Percentiles rank a stretch among this genome's conserved stretches.
phyloP scores from a whole-genome alignment of 2,113 vertebrate genomes.

The Eurypyga helias region DNA sequence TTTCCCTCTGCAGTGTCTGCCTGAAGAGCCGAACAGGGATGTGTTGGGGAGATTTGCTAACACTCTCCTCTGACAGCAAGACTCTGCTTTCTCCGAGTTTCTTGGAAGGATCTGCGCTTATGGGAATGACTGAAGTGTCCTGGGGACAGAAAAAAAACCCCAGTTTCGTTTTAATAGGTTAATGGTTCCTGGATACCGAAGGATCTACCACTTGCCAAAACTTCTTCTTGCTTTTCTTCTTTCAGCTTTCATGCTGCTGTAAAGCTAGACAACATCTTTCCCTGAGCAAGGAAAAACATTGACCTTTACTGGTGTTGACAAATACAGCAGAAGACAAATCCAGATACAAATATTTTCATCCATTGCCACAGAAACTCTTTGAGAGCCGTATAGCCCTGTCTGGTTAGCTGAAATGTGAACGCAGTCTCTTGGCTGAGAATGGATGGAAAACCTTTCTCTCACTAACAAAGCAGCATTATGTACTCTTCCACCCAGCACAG shows the following conservation, averaged over 20 bases:
- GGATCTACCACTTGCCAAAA: constrained; percentile 26
- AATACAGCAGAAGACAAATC: constrained; percentile 61
- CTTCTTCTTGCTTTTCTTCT: constrained; percentile 30
- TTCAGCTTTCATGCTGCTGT: constrained; percentile 4
- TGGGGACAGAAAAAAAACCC: constrained; percentile 51
- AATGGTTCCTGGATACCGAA: constrained; percentile 41
- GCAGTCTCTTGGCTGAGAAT: not conserved
- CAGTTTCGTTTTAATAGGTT: constrained; percentile 20
- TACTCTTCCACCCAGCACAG: not conserved
- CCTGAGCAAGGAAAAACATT: constrained; percentile 30
- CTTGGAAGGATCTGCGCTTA: not conserved
- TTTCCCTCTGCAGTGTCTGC: not conserved
- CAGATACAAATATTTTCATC: constrained; percentile 66
- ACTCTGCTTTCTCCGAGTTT: rapidly evolving
- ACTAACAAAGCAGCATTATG: not conserved
- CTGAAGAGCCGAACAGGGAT: not conserved
- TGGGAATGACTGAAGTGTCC: constrained; percentile 10
- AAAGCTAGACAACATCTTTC: constrained; percentile 20
- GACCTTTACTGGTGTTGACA: constrained; percentile 65
- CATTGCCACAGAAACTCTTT: constrained; percentile 62
- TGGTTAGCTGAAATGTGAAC: constrained; percentile 36
- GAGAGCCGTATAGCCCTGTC: not conserved
- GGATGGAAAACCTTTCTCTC: constrained; percentile 40
- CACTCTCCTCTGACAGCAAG: not conserved
- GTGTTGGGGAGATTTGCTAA: not conserved